Evolutionary conservation across 2,888 invertebrate species (phyloP).

Genomic region (Andrena camellia): DNA sequence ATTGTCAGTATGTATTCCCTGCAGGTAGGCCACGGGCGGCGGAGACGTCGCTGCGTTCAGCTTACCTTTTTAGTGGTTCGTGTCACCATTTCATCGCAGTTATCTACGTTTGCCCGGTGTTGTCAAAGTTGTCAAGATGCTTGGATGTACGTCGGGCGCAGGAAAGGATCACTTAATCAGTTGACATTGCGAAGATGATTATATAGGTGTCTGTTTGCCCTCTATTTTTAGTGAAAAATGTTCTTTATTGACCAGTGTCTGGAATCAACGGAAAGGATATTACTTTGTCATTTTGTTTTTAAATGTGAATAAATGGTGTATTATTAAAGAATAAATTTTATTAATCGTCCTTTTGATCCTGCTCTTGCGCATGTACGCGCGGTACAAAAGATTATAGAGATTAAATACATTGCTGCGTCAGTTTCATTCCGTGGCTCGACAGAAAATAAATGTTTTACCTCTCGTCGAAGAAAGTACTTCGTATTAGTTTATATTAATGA

Average conservation of each 20-base stretch:
- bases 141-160: too few relatives aligned
- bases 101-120: too few relatives aligned
- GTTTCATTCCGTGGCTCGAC: constrained; percentile 31
- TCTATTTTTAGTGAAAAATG: too few relatives aligned
- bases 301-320: constrained; percentile 4
- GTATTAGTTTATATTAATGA: too few relatives aligned
- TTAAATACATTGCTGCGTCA: constrained; percentile 38
- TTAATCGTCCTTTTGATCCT: constrained; percentile 12
- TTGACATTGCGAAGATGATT: too few relatives aligned
- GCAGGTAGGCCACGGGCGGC: not conserved
- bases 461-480: not conserved
- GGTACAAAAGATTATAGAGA: constrained; percentile 32
- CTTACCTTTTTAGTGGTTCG: not conserved
- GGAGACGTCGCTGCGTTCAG: constrained; percentile 9
- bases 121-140: too few relatives aligned
- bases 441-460: constrained; percentile 36
- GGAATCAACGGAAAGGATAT: too few relatives aligned
- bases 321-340: constrained; percentile 10
- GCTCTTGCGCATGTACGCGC: not conserved
- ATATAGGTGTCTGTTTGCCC: too few relatives aligned
- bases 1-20: not conserved
- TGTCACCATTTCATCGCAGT: too few relatives aligned
- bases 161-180: too few relatives aligned
- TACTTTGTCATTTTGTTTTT: not conserved
- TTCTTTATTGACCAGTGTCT: too few relatives aligned